Conservation (phyloP, 2,113 vertebrate species). For the Tetrax tetrax region DNA sequence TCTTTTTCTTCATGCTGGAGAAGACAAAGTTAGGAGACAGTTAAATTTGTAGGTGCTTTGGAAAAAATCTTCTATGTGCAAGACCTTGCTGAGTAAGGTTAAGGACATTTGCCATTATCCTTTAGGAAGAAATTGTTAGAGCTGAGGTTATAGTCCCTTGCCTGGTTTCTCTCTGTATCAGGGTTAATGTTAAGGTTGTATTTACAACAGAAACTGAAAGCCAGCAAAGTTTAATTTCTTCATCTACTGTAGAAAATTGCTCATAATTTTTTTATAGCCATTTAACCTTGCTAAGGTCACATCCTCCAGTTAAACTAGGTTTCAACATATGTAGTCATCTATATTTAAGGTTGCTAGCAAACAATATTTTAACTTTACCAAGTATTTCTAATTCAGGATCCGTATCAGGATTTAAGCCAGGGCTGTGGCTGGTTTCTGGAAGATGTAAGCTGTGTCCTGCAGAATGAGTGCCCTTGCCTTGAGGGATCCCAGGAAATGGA, state of each 20-base stretch:
- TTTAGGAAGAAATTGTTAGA: neutral
- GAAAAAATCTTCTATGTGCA: neutral
- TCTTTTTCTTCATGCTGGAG: neutral
- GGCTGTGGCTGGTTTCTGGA: neutral
- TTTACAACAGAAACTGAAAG: neutral
- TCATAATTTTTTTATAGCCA: neutral
- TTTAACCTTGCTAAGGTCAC: neutral
- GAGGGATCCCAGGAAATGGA: neutral
- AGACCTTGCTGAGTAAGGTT: neutral
- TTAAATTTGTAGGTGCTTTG: neutral
- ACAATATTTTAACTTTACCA: neutral
- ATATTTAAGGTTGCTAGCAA: neutral
- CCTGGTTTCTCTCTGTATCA: neutral
- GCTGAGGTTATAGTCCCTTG: neutral
- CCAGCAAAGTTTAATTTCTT: neutral
- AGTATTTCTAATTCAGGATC: neutral
- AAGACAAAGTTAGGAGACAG: neutral
- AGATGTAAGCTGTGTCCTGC: neutral
- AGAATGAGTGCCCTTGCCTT: fast-evolving
- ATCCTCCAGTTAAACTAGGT: neutral
- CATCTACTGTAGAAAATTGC: neutral
- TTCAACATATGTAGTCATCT: neutral
- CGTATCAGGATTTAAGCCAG: neutral
- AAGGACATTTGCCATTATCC: neutral
- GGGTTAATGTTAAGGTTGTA: neutral